Conservation (phyloP, 1,140 invertebrate genomes). For the Heliconius eleuchia region DNA sequence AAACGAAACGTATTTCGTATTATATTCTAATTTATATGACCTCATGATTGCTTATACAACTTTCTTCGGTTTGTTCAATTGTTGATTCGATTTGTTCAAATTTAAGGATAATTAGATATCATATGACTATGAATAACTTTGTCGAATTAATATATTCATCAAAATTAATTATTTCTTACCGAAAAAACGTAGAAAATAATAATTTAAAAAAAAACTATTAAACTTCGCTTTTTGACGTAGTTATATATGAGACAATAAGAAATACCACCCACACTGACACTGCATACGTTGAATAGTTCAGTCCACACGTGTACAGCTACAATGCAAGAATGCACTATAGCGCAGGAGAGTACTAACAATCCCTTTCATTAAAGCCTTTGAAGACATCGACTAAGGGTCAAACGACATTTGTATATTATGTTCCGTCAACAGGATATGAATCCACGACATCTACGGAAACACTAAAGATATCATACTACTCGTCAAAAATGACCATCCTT, state of each 20-base stretch:
- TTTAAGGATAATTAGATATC: no score
- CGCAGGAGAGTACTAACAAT: background rate
- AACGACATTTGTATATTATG: background rate
- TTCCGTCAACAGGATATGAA: no score
- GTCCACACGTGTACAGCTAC: background rate
- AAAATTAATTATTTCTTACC: background rate
- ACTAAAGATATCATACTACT: no score
- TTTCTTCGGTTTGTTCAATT: background rate
- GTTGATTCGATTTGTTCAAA: no score
- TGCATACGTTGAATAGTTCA: background rate
- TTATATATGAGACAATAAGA: background rate
- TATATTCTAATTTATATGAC: background rate
- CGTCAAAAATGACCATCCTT: no score
- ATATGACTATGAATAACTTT: no score
- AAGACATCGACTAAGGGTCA: background rate
- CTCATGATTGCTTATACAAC: background rate
- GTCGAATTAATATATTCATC: background rate
- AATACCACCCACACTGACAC: background rate
- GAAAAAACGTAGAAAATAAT: background rate
- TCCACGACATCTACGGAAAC: no score
- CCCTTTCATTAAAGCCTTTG: constrained; percentile 5
- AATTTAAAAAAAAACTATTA: background rate
- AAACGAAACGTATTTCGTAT: background rate
- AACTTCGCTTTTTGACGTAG: background rate
- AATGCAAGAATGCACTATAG: background rate